phyloP scores from a whole-genome alignment of 1,140 invertebrate species.

The Drosophila equinoxialis region DNA sequence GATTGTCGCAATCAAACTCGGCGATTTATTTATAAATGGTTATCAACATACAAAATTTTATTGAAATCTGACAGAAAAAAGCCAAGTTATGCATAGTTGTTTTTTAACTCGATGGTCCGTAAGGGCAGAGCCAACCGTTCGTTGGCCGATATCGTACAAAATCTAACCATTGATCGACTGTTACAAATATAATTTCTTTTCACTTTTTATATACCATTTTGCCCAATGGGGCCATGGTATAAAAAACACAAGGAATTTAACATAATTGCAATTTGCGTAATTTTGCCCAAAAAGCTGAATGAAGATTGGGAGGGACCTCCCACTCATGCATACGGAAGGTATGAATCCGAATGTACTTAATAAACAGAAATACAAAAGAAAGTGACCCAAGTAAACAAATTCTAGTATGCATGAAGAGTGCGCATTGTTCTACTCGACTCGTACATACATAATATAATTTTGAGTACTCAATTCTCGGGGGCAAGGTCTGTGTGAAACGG shows the following conservation, averaged over 20 bases:
- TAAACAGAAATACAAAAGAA: constrained; percentile 66
- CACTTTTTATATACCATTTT: no score
- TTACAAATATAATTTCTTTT: no score
- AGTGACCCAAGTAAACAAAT: constrained; percentile 61
- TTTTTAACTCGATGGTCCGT: no score
- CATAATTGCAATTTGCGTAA: constrained; percentile 74
- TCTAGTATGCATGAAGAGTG: constrained; percentile 52
- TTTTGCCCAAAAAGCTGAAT: constrained; percentile 71
- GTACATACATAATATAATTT: constrained; percentile 30
- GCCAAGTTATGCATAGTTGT: no score
- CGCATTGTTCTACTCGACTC: constrained; percentile 28
- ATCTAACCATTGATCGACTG: no score
- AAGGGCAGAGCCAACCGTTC: no score
- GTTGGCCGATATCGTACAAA: no score
- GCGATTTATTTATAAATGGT: no score
- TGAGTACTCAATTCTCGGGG: constrained; percentile 15
- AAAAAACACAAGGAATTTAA: constrained; percentile 60
- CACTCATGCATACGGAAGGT: constrained; percentile 23
- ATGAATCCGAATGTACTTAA: constrained; percentile 65
- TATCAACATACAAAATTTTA: no score
- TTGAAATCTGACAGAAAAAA: no score
- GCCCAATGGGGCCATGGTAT: neutral
- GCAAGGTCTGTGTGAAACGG: neutral
- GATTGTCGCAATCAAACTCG: no score
- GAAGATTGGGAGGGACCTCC: constrained; percentile 55